Percentiles rank a stretch among this genome's conserved stretches.
phyloP scores from a whole-genome alignment of 1,140 invertebrate genomes.

The Drosophila navojoa region DNA sequence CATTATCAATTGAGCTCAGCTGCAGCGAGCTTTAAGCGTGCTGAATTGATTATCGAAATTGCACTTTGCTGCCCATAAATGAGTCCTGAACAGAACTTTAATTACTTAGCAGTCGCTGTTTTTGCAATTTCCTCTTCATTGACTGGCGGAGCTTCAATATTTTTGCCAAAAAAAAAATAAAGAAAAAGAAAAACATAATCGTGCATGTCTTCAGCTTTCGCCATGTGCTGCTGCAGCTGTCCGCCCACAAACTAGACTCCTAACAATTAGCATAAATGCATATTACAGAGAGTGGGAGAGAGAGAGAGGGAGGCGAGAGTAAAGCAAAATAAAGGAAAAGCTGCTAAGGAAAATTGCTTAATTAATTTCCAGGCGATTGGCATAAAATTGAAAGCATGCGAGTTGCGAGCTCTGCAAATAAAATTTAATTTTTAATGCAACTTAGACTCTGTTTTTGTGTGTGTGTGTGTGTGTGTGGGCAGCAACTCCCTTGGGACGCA shows the following conservation, averaged over 20 bases:
- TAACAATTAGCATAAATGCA: slow-evolving; percentile 72
- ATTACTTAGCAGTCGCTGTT: background rate
- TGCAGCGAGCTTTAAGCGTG: slow-evolving; percentile 14
- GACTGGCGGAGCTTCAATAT: background rate
- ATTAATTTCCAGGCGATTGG: slow-evolving; percentile 64
- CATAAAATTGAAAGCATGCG: slow-evolving; percentile 55
- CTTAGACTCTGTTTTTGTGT: slow-evolving; percentile 26
- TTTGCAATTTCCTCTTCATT: background rate
- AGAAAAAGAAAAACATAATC: slow-evolving; percentile 1
- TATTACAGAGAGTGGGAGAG: slow-evolving; percentile 33
- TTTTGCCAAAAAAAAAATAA: background rate
- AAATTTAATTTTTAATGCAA: slow-evolving; percentile 68
- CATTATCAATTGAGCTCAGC: slow-evolving; percentile 43
- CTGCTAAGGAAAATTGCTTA: slow-evolving; percentile 69
- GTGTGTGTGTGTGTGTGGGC: background rate
- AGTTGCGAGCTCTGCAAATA: slow-evolving; percentile 52
- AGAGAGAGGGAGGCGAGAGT: slow-evolving; percentile 11
- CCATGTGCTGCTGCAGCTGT: slow-evolving; percentile 4
- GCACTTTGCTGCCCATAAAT: background rate
- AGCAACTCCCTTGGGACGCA: slow-evolving; percentile 57
- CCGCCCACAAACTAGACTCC: slow-evolving; percentile 15
- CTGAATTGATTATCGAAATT: background rate
- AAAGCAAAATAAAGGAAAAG: slow-evolving; percentile 20
- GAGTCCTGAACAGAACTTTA: background rate
- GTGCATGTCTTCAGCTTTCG: slow-evolving; percentile 22